Evolutionary conservation across 2,113 vertebrate genomes (phyloP), one percentile per base, ranked within the genome.

Genomic region (Mormyrus lacerda): DNA sequence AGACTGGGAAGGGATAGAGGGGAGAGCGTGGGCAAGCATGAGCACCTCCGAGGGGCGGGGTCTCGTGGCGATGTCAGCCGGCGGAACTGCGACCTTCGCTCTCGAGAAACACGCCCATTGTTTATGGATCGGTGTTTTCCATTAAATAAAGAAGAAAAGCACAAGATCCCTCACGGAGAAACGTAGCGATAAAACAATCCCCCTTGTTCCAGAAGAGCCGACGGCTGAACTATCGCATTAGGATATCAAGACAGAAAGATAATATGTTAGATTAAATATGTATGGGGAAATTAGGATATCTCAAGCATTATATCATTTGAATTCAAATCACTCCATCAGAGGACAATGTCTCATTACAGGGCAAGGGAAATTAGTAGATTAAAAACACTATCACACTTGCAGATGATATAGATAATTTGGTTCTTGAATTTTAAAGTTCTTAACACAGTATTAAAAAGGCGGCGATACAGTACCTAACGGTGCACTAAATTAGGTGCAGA

Each of bases 261-360:
- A 94, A 95, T 96, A 92, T 93, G 94, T 96, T 93, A 96, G 94
- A 96, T 96, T 96, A 96, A 96, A 96, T 96, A 96, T 96, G 95
- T 95, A 96, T 96, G 94, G 94, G 93, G 91, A 93, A 96, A 96
- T 95, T 95, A 96, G 94, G 93, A 90, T 92, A 95, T 95, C 95
- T 96, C 92, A 94, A 96, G 93, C 95, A 95, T 96, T 95, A 93
- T 96, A 96, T 96, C 95, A 95, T 95, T 96, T 95, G 95, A 95
- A 96, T 96, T 96, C 94, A 95, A 95, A 96, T 95, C 93, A 93
- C 92, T 96, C 92, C 93, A 95, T 95, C 95, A 93, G 93, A 92
- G 88, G 85, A 93, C 83, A 90, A 91, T 90, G 91, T 91, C 95
- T 96, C 95, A 96, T 96, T 95, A 96, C 92, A 92, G 94, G 85